Conservation (phyloP, 2,113 vertebrate species). For the Genyomyrus donnyi region DNA sequence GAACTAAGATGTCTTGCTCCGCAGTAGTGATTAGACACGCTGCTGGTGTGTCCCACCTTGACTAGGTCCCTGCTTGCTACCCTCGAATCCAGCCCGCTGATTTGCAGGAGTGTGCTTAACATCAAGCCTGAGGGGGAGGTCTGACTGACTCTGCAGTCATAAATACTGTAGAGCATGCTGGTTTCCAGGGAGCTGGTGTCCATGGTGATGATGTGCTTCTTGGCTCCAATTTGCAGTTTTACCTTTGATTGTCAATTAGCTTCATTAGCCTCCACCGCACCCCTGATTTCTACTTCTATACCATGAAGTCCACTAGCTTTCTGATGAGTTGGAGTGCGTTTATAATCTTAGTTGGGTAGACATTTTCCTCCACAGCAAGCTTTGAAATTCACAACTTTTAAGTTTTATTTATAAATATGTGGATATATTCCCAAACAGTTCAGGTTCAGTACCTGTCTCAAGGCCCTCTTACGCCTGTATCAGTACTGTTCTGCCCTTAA, state of each 20-base stretch:
- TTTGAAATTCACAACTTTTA: not conserved
- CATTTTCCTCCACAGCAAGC: not conserved
- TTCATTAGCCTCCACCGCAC: not conserved
- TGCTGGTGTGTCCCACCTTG: not conserved
- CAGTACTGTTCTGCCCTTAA: not conserved
- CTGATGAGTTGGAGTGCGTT: not conserved
- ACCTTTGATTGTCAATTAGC: not conserved
- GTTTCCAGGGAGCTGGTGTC: not conserved
- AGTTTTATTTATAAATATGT: not conserved
- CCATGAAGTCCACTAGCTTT: not conserved
- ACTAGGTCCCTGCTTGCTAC: not conserved
- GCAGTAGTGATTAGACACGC: not conserved
- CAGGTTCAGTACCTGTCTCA: not conserved
- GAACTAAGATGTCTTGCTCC: not conserved
- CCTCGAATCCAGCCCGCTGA: not conserved
- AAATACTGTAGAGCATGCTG: not conserved
- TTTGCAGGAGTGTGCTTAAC: not conserved
- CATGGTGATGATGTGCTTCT: not conserved
- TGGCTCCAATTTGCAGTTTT: not conserved
- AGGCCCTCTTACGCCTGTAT: not conserved
- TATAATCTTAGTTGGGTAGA: not conserved
- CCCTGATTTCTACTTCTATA: not conserved
- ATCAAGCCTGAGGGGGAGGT: not conserved
- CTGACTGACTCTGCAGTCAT: not conserved
- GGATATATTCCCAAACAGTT: not conserved